A percentile compares a stretch with the other conserved stretches of the same genome.
Evolutionary conservation across 2,888 invertebrate species (phyloP).

Genomic region (Himalopsyche tibetana): DNA sequence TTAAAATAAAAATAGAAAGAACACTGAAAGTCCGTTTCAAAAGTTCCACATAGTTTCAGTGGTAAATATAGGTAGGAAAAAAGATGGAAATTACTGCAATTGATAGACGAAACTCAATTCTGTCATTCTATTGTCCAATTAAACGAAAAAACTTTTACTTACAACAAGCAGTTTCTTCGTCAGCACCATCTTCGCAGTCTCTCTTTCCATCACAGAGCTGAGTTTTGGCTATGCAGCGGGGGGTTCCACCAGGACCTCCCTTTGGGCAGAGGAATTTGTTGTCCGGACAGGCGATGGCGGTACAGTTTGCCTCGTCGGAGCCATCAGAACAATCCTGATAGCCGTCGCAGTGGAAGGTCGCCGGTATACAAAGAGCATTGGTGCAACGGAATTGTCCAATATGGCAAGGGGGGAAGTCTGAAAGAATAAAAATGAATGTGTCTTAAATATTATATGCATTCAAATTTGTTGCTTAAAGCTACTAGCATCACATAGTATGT

Average conservation of each 20-base stretch:
- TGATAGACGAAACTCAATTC: too few species aligned
- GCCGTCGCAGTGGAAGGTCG: conserved; percentile 89
- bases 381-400: conserved; percentile 94
- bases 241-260: conserved; percentile 83
- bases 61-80: too few species aligned
- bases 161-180: conserved; percentile 94
- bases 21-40: too few species aligned
- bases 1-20: too few species aligned
- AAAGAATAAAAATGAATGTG: conserved; percentile 52
- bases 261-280: conserved; percentile 94
- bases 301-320: conserved; percentile 92
- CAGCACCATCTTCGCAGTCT: conserved; percentile 94
- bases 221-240: conserved; percentile 91
- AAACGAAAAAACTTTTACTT: conserved; percentile 73
- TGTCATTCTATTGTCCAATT: too few species aligned
- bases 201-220: conserved; percentile 93
- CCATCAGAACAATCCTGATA: conserved; percentile 95
- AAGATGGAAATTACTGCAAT: too few species aligned
- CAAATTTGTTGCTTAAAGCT: too few species aligned
- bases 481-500: too few species aligned
- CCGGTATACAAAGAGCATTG: conserved; percentile 95
- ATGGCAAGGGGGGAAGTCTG: conserved; percentile 92
- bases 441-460: too few species aligned
- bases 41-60: too few species aligned
- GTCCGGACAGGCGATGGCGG: conserved; percentile 90